These are phyloP conservation scores for Phalacrocorax pelagicus DNA, from an alignment of 2,113 vertebrate species.

Conservation along the genomic window DNA sequence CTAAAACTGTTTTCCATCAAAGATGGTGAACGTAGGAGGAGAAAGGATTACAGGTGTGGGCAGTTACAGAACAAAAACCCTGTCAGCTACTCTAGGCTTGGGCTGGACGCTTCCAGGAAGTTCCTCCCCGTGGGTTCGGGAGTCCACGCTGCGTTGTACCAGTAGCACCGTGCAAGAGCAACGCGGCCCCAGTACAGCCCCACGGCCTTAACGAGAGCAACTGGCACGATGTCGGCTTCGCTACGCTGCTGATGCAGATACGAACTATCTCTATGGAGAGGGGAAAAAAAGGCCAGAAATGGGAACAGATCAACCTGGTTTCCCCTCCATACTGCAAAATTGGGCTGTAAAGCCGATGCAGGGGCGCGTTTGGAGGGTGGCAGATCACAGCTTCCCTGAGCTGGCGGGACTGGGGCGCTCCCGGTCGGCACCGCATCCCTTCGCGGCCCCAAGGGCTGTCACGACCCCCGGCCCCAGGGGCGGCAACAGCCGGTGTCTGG, in stretches of 20 bases:
- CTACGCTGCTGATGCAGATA: fast-evolving
- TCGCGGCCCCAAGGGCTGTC: not conserved
- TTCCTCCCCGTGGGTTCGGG: fast-evolving
- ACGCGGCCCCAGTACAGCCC: fast-evolving
- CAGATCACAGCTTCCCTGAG: not conserved
- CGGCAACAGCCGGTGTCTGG: too few species aligned
- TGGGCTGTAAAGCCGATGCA: fast-evolving
- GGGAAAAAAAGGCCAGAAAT: fast-evolving
- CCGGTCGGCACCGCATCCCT: not conserved
- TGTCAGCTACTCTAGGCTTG: fast-evolving
- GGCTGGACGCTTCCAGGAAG: not conserved
- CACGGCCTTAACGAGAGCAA: fast-evolving
- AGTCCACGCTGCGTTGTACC: not conserved
- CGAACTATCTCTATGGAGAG: too few species aligned
- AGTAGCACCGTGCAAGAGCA: not conserved
- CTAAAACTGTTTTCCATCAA: not conserved
- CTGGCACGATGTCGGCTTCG: not conserved
- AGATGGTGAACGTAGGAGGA: fast-evolving
- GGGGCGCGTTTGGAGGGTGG: too few species aligned
- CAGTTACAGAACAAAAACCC: not conserved
- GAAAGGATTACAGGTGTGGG: not conserved
- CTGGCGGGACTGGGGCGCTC: not conserved
- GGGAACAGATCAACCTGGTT: not conserved
- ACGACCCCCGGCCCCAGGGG: too few species aligned
- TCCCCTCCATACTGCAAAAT: fast-evolving